phyloP scores from a whole-genome alignment of 2,888 invertebrate species.

The Poecilus cupreus region DNA sequence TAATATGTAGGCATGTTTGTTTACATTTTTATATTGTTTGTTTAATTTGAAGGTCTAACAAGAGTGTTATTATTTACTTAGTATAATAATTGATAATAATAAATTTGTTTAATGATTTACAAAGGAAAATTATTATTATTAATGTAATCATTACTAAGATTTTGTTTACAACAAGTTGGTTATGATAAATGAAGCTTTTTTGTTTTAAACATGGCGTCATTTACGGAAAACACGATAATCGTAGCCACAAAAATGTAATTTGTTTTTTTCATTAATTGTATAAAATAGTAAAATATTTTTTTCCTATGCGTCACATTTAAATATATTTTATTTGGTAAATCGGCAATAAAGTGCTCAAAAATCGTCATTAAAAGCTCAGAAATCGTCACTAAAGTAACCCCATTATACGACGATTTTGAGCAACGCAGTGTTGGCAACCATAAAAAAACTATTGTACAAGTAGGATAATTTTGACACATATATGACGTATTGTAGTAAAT shows the following conservation, averaged over 20 bases:
- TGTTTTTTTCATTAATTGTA: background rate
- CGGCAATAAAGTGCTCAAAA: no score
- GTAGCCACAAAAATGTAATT: constrained; percentile 4
- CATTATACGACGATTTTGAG: no score
- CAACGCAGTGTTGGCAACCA: no score
- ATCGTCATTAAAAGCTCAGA: no score
- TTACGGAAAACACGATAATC: background rate
- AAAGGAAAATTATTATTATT: background rate
- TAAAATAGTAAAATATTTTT: background rate
- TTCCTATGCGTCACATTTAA: background rate
- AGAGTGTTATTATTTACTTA: no score
- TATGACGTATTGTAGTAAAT: no score
- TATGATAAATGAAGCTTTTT: background rate
- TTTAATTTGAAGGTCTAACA: no score
- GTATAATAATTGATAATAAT: no score
- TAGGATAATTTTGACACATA: no score
- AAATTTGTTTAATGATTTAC: no score
- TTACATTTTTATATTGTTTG: background rate
- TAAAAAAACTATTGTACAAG: no score
- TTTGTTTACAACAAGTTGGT: background rate
- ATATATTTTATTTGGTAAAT: background rate
- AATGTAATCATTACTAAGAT: background rate
- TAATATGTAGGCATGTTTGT: background rate
- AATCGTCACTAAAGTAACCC: no score
- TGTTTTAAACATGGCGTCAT: background rate